phyloP scores from a whole-genome alignment of 2,888 invertebrate species.

The Boloria euphrosyne region DNA sequence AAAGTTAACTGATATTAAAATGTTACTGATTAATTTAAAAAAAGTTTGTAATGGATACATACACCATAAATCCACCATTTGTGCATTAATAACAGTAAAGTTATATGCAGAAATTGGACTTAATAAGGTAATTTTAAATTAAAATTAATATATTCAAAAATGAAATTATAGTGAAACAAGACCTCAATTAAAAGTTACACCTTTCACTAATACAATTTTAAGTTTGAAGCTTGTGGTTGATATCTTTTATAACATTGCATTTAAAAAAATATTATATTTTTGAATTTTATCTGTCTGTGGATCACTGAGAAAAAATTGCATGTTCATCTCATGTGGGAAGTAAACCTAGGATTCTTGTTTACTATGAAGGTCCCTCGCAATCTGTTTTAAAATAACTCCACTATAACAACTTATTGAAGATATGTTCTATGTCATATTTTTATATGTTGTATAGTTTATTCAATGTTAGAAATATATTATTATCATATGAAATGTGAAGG shows the following conservation, averaged over 20 bases:
- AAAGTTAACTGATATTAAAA: too few species aligned
- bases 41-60: not conserved
- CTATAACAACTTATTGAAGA: too few species aligned
- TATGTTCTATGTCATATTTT: not conserved
- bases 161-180: conserved; percentile 5
- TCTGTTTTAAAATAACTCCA: too few species aligned
- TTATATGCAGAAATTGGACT: not conserved
- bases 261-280: not conserved
- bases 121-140: conserved; percentile 11
- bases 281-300: too few species aligned
- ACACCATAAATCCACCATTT: conserved; percentile 6
- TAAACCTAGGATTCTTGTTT: too few species aligned
- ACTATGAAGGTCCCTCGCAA: too few species aligned
- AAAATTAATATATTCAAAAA: conserved; percentile 7
- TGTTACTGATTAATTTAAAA: too few species aligned
- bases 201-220: conserved; percentile 6
- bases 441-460: not conserved
- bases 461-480: not conserved
- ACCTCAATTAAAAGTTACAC: not conserved
- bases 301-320: too few species aligned
- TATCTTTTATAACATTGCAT: not conserved
- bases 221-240: not conserved
- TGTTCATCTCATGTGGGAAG: too few species aligned
- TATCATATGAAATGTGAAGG: conserved; percentile 10
- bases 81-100: not conserved